Percentiles rank a stretch among this genome's conserved stretches.
Conservation (phyloP, 2,797 vertebrate species). For the Lutra lutra region DNA sequence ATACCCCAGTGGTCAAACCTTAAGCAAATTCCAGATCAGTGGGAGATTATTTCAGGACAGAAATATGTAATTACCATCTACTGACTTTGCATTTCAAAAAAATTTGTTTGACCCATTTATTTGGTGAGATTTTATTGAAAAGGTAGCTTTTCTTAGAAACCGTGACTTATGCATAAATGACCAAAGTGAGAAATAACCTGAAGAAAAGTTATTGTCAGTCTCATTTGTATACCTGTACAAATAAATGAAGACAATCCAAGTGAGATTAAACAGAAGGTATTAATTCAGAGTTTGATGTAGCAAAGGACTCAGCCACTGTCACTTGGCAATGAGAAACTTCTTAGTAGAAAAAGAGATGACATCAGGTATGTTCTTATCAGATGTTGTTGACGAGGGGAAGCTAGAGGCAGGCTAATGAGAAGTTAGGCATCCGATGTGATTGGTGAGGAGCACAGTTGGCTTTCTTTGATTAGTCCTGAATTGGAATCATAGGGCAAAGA, state of each 20-base stretch:
- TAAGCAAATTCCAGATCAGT: background rate
- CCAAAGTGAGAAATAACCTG: background rate
- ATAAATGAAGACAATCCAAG: background rate
- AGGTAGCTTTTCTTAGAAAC: background rate
- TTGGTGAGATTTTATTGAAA: background rate
- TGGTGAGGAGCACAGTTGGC: background rate
- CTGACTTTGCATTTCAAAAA: background rate
- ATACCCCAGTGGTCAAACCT: background rate
- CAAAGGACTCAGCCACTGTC: background rate
- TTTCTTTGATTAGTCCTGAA: background rate
- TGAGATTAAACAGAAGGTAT: background rate
- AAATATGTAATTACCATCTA: background rate
- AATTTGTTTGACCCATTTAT: background rate
- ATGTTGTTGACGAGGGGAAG: background rate
- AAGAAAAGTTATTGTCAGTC: background rate
- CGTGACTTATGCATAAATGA: background rate
- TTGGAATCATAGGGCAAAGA: background rate
- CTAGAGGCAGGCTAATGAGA: background rate
- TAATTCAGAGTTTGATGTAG: background rate
- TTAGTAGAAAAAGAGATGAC: background rate
- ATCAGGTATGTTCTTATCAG: background rate
- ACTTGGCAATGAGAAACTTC: background rate
- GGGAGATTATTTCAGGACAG: background rate
- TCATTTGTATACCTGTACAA: background rate
- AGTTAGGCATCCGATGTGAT: background rate